phyloP scores from a whole-genome alignment of 2,797 vertebrate genomes.

The Dryobates pubescens region DNA sequence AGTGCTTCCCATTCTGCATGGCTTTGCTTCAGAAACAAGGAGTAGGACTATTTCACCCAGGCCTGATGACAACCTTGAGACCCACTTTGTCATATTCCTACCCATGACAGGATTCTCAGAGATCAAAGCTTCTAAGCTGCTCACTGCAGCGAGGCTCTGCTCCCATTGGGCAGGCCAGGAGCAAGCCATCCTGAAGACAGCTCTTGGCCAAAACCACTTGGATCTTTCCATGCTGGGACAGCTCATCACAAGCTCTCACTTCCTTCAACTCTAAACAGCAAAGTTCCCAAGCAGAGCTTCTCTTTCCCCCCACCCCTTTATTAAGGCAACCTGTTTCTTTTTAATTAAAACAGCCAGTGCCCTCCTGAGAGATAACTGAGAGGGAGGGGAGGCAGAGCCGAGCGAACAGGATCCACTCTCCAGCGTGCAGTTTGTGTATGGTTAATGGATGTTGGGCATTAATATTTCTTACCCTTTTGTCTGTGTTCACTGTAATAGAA shows the following conservation, averaged over 20 bases:
- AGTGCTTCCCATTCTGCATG: neutral
- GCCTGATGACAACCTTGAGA: neutral
- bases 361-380: conserved; percentile 28
- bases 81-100: neutral
- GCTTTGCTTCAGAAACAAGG: neutral
- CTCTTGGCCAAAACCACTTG: neutral
- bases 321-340: conserved; percentile 21
- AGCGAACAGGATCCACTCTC: conserved; percentile 57
- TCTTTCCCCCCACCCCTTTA: neutral
- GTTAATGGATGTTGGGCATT: conserved; percentile 72
- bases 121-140: neutral
- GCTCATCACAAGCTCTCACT: neutral
- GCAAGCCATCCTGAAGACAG: neutral
- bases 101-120: neutral
- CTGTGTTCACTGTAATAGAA: conserved; percentile 90
- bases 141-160: neutral
- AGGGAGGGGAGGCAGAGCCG: conserved; percentile 1
- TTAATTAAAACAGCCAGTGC: conserved; percentile 19
- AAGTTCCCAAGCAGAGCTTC: neutral
- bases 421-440: conserved; percentile 52
- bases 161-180: neutral
- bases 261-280: neutral
- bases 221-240: neutral
- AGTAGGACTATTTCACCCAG: neutral
- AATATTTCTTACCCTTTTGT: conserved; percentile 85